These are phyloP conservation scores for Pseudois nayaur DNA, from an alignment of 2,113 vertebrate species.

Conservation along the genomic window DNA sequence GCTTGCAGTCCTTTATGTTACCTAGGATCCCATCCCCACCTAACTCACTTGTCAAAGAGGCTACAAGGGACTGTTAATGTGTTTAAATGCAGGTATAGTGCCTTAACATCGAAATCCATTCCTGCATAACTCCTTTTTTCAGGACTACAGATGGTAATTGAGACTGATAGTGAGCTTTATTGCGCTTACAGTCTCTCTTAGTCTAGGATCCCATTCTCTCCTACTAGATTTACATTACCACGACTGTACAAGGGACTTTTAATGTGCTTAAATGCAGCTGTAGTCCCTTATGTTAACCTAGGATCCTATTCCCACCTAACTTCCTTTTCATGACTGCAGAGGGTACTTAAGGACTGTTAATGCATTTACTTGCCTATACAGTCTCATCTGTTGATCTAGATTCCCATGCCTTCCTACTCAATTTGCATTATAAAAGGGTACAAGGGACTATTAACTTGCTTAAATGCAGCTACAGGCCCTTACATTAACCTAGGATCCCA, in stretches of 20 bases:
- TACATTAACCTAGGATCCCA: background rate
- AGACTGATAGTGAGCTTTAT: background rate
- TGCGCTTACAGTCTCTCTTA: background rate
- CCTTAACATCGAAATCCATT: background rate
- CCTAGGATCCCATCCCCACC: background rate
- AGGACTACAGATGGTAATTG: background rate
- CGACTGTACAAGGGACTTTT: background rate
- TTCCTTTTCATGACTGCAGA: background rate
- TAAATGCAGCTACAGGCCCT: background rate
- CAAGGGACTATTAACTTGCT: background rate
- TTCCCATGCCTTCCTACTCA: background rate
- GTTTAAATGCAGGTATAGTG: background rate
- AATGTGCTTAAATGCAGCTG: background rate
- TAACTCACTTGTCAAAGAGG: background rate
- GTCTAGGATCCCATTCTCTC: background rate
- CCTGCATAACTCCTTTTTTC: background rate
- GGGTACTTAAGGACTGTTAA: background rate
- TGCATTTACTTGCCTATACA: background rate
- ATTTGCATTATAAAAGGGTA: background rate
- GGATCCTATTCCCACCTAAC: background rate
- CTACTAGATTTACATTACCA: background rate
- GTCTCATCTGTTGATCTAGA: background rate
- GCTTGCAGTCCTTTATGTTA: background rate
- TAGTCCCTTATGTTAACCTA: background rate
- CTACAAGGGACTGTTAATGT: background rate